Percentiles rank a stretch among this genome's conserved stretches.
phyloP scores from a whole-genome alignment of 2,113 vertebrate genomes.

The Elgaria multicarinata region DNA sequence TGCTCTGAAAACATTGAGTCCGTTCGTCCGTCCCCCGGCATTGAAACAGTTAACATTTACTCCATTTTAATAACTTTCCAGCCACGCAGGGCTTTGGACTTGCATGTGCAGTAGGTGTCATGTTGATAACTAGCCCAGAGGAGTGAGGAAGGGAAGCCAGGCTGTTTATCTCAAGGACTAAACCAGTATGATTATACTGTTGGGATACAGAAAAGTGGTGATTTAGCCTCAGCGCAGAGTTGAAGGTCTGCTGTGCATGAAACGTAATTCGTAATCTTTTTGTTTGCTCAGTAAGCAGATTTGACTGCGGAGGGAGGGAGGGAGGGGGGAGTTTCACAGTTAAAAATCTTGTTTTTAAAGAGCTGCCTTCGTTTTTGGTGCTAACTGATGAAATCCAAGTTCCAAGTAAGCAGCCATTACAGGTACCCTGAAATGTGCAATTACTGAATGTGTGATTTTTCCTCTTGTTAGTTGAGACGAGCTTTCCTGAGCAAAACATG shows the following conservation, averaged over 20 bases:
- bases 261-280: background rate
- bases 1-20: background rate
- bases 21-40: background rate
- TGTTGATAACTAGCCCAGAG: background rate
- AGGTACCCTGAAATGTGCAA: slow-evolving; percentile 19
- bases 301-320: accelerated
- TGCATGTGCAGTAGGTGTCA: background rate
- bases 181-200: background rate
- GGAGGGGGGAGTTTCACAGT: background rate
- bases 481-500: background rate
- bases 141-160: background rate
- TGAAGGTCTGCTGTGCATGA: background rate
- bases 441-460: background rate
- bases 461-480: background rate
- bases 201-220: background rate
- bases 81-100: slow-evolving; percentile 3
- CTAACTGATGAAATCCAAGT: background rate
- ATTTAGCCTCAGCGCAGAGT: background rate
- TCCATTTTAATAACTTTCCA: background rate
- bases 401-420: background rate
- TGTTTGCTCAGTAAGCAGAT: background rate
- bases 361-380: background rate
- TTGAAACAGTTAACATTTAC: background rate
- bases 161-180: background rate
- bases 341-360: background rate